These are phyloP conservation scores for Lordiphosa clarofinis DNA, from an alignment of 1,140 invertebrate genomes.

Conservation along the genomic window DNA sequence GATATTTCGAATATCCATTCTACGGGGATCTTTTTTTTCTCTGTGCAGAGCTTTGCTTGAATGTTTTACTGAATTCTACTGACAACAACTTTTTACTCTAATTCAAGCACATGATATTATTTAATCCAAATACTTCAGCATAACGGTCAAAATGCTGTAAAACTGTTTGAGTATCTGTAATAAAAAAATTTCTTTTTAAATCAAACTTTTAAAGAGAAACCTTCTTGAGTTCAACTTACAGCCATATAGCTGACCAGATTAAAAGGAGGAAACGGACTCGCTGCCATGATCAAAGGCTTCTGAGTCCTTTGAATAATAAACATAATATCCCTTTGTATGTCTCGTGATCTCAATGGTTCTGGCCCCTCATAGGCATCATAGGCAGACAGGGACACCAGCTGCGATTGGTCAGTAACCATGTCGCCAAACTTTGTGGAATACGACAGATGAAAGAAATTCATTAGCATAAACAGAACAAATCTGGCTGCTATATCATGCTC, in stretches of 20 bases:
- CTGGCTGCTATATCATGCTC: constrained; percentile 26
- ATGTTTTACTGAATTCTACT: too few species aligned
- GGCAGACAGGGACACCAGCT: constrained; percentile 32
- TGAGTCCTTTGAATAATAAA: constrained; percentile 41
- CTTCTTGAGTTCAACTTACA: constrained; percentile 10
- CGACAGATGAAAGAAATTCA: constrained; percentile 28
- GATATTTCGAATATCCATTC: too few species aligned
- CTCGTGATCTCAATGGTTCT: neutral
- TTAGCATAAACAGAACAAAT: constrained; percentile 33
- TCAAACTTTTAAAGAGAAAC: neutral
- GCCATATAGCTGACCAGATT: constrained; percentile 40
- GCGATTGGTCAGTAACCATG: constrained; percentile 36
- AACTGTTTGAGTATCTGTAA: constrained; percentile 50
- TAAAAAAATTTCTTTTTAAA: neutral
- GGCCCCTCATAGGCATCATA: constrained; percentile 37
- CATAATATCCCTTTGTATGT: constrained; percentile 14
- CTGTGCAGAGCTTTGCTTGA: too few species aligned
- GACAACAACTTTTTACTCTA: too few species aligned
- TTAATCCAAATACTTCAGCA: constrained; percentile 46
- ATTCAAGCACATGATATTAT: neutral
- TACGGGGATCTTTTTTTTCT: too few species aligned
- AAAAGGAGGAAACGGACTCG: constrained; percentile 37
- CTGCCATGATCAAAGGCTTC: constrained; percentile 16
- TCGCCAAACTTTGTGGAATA: constrained; percentile 46
- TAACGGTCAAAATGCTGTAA: constrained; percentile 45